Evolutionary conservation across 2,113 vertebrate genomes (phyloP).

Genomic region (Bothrops jararaca): DNA sequence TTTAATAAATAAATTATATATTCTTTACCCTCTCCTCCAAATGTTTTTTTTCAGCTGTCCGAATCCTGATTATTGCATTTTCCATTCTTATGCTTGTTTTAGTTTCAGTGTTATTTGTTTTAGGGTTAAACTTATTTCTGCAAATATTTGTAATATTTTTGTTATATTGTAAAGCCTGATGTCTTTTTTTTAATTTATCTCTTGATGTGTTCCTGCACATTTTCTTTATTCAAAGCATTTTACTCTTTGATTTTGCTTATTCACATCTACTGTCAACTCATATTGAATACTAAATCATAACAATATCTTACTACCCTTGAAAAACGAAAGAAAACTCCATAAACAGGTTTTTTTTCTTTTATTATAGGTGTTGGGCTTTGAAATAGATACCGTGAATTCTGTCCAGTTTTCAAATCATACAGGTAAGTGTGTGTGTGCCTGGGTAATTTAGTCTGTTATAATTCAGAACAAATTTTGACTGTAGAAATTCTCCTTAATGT

Average conservation of each 20-base stretch:
- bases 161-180: conserved; percentile 2
- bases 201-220: neutral
- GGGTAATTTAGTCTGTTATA: neutral
- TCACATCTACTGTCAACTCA: conserved; percentile 7
- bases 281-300: neutral
- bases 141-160: neutral
- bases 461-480: neutral
- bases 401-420: conserved; percentile 99
- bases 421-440: conserved; percentile 72
- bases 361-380: conserved; percentile 92
- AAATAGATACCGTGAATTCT: conserved; percentile 95
- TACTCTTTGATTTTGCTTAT: conserved; percentile 18
- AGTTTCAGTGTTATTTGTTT: neutral
- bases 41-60: conserved; percentile 16
- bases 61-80: neutral
- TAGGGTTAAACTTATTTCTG: conserved; percentile 31
- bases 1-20: neutral
- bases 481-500: neutral
- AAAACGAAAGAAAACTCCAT: neutral
- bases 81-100: neutral
- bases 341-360: conserved; percentile 41
- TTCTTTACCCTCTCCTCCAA: neutral
- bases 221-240: neutral
- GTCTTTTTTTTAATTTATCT: conserved; percentile 19
- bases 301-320: neutral